phyloP scores from a whole-genome alignment of 2,888 invertebrate genomes.

The Noctua janthina region DNA sequence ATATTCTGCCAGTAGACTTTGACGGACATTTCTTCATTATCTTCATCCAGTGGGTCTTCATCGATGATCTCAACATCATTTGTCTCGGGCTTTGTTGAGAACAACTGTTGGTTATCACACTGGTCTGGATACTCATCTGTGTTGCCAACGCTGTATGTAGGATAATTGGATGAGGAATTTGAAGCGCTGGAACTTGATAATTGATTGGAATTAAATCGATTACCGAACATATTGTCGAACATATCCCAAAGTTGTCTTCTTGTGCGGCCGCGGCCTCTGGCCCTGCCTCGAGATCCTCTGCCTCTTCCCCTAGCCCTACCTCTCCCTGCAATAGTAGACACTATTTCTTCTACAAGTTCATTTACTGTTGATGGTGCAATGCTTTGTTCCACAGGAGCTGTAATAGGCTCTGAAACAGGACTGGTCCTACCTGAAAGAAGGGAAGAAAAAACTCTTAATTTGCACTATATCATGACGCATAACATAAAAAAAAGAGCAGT shows the following conservation, averaged over 20 bases:
- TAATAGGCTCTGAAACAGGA: conserved; percentile 2
- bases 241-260: conserved; percentile 18
- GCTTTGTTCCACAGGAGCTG: background rate
- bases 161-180: conserved; percentile 49
- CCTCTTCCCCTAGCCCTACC: background rate
- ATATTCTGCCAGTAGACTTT: conserved; percentile 86
- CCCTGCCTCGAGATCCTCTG: conserved; percentile 21
- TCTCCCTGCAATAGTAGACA: background rate
- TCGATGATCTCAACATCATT: conserved; percentile 68
- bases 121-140: conserved; percentile 82
- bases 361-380: background rate
- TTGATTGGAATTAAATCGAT: background rate
- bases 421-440: conserved; percentile 28
- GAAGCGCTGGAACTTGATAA: background rate
- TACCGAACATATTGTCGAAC: conserved; percentile 37
- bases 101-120: conserved; percentile 75
- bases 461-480: background rate
- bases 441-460: background rate
- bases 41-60: conserved; percentile 70
- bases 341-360: background rate
- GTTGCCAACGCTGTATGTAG: conserved; percentile 81
- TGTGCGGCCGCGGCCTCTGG: conserved; percentile 50
- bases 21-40: conserved; percentile 85
- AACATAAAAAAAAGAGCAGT: background rate
- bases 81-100: conserved; percentile 61